Percentiles rank a stretch among this genome's conserved stretches.
These are phyloP conservation scores for Hirundichthys speculiger DNA, from an alignment of 2,113 vertebrate genomes.

Conservation along the genomic window DNA sequence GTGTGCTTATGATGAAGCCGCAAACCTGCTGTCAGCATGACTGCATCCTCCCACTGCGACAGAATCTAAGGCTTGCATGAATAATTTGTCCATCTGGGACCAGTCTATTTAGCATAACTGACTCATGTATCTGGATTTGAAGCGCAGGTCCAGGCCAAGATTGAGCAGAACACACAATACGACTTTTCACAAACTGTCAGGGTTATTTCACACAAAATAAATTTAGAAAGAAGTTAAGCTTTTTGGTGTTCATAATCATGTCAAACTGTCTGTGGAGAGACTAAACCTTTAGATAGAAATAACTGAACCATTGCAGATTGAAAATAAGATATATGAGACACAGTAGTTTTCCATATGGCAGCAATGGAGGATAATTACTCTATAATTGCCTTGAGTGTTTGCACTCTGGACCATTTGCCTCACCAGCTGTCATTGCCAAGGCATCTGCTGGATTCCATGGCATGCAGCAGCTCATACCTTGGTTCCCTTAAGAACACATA, in stretches of 20 bases:
- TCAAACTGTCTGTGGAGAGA: slow-evolving; percentile 37
- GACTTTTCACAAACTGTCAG: slow-evolving; percentile 14
- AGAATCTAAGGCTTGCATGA: slow-evolving; percentile 50
- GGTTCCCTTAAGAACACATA: slow-evolving; percentile 49
- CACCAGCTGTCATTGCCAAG: slow-evolving; percentile 69
- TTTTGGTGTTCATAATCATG: not conserved
- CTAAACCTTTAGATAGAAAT: slow-evolving; percentile 20
- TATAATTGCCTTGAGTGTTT: slow-evolving; percentile 77
- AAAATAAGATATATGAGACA: slow-evolving; percentile 66
- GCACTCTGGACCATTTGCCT: slow-evolving; percentile 76
- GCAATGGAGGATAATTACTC: slow-evolving; percentile 70
- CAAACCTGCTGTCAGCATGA: slow-evolving; percentile 41
- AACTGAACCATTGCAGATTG: slow-evolving; percentile 33
- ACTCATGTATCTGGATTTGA: slow-evolving; percentile 50
- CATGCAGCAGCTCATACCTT: slow-evolving; percentile 35
- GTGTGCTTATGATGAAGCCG: slow-evolving; percentile 36
- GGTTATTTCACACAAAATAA: slow-evolving; percentile 15
- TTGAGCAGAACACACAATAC: slow-evolving; percentile 20
- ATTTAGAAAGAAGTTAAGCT: slow-evolving; percentile 6
- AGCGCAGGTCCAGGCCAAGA: slow-evolving; percentile 10
- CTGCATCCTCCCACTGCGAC: slow-evolving; percentile 51
- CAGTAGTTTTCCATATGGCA: slow-evolving; percentile 73
- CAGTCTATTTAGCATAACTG: slow-evolving; percentile 60
- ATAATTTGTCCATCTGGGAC: slow-evolving; percentile 65
- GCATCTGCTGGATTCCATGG: slow-evolving; percentile 50